These are phyloP conservation scores for Heliconius sara DNA, from an alignment of 2,888 invertebrate species.

Conservation along the genomic window DNA sequence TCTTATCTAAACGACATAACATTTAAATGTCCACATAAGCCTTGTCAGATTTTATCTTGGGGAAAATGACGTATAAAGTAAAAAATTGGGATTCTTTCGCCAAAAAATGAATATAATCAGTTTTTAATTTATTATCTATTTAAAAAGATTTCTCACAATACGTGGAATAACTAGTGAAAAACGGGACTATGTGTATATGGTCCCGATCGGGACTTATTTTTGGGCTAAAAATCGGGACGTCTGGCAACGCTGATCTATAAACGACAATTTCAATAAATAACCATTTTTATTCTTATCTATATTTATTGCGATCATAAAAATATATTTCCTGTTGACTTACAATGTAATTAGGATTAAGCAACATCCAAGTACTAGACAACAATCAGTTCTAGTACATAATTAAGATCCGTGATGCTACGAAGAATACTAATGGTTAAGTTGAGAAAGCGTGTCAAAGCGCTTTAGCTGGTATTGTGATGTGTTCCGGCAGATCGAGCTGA, in stretches of 20 bases:
- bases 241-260: neutral
- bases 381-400: slow-evolving; percentile 27
- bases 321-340: neutral
- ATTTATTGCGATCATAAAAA: neutral
- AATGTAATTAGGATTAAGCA: slow-evolving; percentile 20
- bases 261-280: neutral
- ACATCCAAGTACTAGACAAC: slow-evolving; percentile 34
- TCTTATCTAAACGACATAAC: neutral
- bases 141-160: too few species aligned
- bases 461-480: slow-evolving; percentile 46
- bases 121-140: too few species aligned
- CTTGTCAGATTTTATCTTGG: neutral
- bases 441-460: slow-evolving; percentile 52
- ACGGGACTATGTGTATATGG: too few species aligned
- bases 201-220: too few species aligned
- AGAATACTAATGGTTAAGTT: slow-evolving; percentile 49
- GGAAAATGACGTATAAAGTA: too few species aligned
- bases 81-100: too few species aligned
- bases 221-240: too few species aligned
- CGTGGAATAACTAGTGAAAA: too few species aligned
- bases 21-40: neutral
- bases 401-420: slow-evolving; percentile 43
- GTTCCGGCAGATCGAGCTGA: slow-evolving; percentile 53
- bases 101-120: too few species aligned
- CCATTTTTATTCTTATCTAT: neutral